Evolutionary conservation across 2,888 invertebrate species (phyloP).

Genomic region (Alcis repandata): DNA sequence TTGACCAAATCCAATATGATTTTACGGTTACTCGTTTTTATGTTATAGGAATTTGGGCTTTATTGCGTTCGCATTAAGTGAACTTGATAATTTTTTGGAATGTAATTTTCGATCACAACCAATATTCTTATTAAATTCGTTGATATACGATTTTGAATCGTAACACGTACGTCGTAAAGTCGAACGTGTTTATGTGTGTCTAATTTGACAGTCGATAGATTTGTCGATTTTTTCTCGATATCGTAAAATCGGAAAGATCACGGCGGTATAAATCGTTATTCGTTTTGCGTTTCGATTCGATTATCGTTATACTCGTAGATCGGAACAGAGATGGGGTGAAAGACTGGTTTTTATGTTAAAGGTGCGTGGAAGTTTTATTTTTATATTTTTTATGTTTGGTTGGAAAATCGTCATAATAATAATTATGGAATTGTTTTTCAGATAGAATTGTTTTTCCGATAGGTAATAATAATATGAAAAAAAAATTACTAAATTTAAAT

Average conservation of each 20-base stretch:
- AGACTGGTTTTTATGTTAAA: constrained; percentile 2
- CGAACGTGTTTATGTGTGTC: background rate
- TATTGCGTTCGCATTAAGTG: background rate
- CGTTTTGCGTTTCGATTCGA: constrained; percentile 65
- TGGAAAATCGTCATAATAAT: background rate
- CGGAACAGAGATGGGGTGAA: constrained; percentile 52
- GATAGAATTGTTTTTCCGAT: too few species aligned
- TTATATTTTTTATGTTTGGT: background rate
- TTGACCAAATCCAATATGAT: constrained; percentile 7
- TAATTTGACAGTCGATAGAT: constrained; percentile 61
- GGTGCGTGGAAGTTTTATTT: constrained; percentile 2
- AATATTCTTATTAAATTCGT: constrained; percentile 17
- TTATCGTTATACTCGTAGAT: constrained; percentile 57
- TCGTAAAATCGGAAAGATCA: constrained; percentile 67
- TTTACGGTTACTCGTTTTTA: constrained; percentile 7
- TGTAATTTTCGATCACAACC: constrained; percentile 1
- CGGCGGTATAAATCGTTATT: constrained; percentile 64
- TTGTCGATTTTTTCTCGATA: constrained; percentile 66
- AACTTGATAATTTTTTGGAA: background rate
- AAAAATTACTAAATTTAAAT: too few species aligned
- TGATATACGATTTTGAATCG: constrained; percentile 26
- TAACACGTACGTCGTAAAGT: constrained; percentile 28
- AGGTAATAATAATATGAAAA: too few species aligned
- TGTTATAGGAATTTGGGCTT: background rate
- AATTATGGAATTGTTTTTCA: too few species aligned